Percentiles rank a stretch among this genome's conserved stretches.
phyloP scores from a whole-genome alignment of 2,797 vertebrate species.

The Falco cherrug region DNA sequence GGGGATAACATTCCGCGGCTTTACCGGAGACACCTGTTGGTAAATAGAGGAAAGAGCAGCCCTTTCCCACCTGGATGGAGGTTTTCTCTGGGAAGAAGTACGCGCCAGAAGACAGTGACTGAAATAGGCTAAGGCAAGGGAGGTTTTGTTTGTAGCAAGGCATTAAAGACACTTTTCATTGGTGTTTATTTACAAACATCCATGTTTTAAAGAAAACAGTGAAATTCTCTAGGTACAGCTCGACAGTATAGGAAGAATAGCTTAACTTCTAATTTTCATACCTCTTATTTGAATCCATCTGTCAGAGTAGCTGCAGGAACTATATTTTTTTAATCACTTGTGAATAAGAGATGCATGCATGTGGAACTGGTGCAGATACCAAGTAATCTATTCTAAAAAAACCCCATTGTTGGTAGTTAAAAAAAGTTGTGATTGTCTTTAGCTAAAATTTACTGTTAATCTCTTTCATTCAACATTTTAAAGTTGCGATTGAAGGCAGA shows the following conservation, averaged over 20 bases:
- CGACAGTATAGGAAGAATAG: background rate
- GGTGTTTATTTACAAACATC: accelerated
- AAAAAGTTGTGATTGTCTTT: background rate
- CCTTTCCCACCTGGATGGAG: background rate
- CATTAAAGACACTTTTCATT: accelerated
- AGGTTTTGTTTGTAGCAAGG: background rate
- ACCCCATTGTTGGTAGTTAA: background rate
- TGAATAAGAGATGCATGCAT: background rate
- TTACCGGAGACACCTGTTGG: background rate
- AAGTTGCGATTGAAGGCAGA: background rate
- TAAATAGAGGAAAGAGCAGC: background rate
- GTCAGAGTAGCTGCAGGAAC: background rate
- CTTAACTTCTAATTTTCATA: background rate
- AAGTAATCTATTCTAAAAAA: background rate
- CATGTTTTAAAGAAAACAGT: accelerated
- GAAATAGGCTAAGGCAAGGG: background rate
- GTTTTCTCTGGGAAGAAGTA: background rate
- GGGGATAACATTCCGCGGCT: background rate
- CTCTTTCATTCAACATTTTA: background rate
- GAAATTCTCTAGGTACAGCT: background rate
- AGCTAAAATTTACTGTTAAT: background rate
- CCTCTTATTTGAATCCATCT: background rate
- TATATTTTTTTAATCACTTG: background rate
- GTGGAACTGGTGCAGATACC: background rate
- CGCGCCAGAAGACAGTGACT: accelerated